A percentile compares a stretch with the other conserved stretches of the same genome.
phyloP scores from a whole-genome alignment of 53 echinoderm and acorn worm species.

The Apostichopus leukothele region DNA sequence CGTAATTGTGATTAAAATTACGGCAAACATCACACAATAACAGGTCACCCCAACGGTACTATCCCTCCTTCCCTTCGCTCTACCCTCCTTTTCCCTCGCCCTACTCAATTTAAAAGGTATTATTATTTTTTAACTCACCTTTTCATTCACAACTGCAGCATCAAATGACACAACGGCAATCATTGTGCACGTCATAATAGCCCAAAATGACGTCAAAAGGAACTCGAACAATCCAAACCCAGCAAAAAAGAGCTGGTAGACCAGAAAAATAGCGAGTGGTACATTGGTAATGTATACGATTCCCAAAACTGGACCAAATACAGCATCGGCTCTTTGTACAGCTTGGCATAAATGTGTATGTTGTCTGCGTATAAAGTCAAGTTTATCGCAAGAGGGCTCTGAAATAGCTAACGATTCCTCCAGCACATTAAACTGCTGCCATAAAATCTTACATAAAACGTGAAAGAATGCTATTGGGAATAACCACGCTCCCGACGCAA shows the following conservation, averaged over 20 bases:
- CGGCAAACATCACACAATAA: too few relatives aligned
- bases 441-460: constrained; percentile 6
- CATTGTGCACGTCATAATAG: not conserved
- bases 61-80: too few relatives aligned
- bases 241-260: constrained; percentile 27
- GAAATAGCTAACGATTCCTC: not conserved
- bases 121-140: not conserved
- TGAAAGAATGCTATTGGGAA: constrained; percentile 24
- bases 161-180: constrained; percentile 19
- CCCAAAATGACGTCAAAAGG: constrained; percentile 4
- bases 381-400: not conserved
- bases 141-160: constrained; percentile 32
- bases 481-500: constrained; percentile 6
- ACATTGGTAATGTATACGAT: constrained; percentile 27
- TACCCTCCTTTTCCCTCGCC: too few relatives aligned
- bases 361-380: constrained; percentile 28
- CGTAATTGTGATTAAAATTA: too few relatives aligned
- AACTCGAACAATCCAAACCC: not conserved
- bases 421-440: constrained; percentile 15
- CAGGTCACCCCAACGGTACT: too few relatives aligned
- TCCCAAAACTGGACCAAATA: constrained; percentile 19
- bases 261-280: constrained; percentile 20
- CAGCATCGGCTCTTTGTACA: constrained; percentile 14
- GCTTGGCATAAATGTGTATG: constrained; percentile 24
- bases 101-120: too few relatives aligned